Percentiles rank a stretch among this genome's conserved stretches.
These are phyloP conservation scores for Turdus rufiventris DNA, from an alignment of 2,113 vertebrate genomes.

Conservation along the genomic window DNA sequence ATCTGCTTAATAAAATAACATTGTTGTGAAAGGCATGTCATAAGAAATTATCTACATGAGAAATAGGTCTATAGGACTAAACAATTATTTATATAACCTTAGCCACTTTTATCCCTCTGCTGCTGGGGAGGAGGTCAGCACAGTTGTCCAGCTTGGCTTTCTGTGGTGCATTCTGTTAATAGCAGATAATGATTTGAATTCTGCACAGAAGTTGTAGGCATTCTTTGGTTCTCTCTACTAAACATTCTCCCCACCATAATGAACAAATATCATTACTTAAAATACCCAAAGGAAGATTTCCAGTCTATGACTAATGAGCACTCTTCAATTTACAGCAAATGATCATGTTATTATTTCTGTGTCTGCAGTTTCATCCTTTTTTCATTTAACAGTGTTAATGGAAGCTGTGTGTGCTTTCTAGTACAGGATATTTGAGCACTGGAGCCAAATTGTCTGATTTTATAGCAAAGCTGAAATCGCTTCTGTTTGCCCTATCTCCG, in stretches of 20 bases:
- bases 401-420: neutral
- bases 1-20: neutral
- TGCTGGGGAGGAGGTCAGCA: neutral
- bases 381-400: neutral
- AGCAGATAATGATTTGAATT: neutral
- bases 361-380: neutral
- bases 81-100: neutral
- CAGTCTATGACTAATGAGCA: neutral
- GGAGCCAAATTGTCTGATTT: neutral
- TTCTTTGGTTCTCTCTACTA: neutral
- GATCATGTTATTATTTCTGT: neutral
- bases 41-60: neutral
- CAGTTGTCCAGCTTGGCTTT: neutral
- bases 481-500: neutral
- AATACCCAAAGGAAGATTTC: neutral
- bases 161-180: neutral
- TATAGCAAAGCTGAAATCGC: neutral
- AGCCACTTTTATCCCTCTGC: neutral
- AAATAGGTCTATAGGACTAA: neutral
- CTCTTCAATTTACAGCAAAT: neutral
- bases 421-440: neutral
- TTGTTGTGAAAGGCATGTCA: neutral
- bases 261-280: neutral
- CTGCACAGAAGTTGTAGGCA: neutral
- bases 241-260: rapidly evolving